A percentile compares a stretch with the other conserved stretches of the same genome.
These are phyloP conservation scores for Acipenser oxyrinchus DNA, from an alignment of 2,797 vertebrate species.

Conservation along the genomic window DNA sequence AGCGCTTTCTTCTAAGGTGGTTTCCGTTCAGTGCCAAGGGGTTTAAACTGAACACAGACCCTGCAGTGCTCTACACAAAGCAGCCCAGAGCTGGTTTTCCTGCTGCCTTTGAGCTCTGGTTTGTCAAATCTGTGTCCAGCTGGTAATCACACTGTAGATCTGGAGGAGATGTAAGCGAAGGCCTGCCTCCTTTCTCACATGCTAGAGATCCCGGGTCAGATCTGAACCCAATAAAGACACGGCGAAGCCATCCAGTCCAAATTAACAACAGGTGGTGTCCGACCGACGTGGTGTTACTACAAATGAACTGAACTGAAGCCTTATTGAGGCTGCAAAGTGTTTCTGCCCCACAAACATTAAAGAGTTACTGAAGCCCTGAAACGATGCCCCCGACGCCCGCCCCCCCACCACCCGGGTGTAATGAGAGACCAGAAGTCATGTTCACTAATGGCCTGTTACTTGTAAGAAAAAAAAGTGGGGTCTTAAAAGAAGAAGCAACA, in stretches of 20 bases:
- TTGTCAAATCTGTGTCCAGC: slow-evolving; percentile 9
- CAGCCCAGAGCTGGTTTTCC: slow-evolving; percentile 34
- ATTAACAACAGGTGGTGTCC: slow-evolving; percentile 72
- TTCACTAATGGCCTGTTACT: slow-evolving; percentile 47
- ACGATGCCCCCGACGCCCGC: too few relatives aligned
- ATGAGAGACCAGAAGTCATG: slow-evolving; percentile 37
- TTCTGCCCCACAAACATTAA: slow-evolving; percentile 58
- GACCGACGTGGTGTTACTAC: slow-evolving; percentile 55
- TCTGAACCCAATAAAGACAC: slow-evolving; percentile 39
- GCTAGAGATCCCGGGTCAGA: slow-evolving; percentile 55
- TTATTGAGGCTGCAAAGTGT: slow-evolving; percentile 69
- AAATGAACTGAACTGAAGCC: slow-evolving; percentile 62
- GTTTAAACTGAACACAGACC: slow-evolving; percentile 26
- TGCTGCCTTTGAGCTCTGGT: slow-evolving; percentile 22
- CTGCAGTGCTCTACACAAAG: slow-evolving; percentile 18
- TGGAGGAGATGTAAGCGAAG: slow-evolving; percentile 67
- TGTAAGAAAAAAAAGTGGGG: slow-evolving; percentile 33
- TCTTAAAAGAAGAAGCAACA: slow-evolving; percentile 42
- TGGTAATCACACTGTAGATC: slow-evolving; percentile 51
- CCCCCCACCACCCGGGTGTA: slow-evolving; percentile 36
- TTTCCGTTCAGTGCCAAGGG: neutral
- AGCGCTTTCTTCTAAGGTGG: too few relatives aligned
- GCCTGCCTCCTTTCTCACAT: slow-evolving; percentile 17
- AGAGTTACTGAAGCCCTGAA: slow-evolving; percentile 20
- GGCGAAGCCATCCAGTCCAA: slow-evolving; percentile 63